Evolutionary conservation across 2,888 invertebrate genomes (phyloP).

Genomic region (Harmothoe impar): DNA sequence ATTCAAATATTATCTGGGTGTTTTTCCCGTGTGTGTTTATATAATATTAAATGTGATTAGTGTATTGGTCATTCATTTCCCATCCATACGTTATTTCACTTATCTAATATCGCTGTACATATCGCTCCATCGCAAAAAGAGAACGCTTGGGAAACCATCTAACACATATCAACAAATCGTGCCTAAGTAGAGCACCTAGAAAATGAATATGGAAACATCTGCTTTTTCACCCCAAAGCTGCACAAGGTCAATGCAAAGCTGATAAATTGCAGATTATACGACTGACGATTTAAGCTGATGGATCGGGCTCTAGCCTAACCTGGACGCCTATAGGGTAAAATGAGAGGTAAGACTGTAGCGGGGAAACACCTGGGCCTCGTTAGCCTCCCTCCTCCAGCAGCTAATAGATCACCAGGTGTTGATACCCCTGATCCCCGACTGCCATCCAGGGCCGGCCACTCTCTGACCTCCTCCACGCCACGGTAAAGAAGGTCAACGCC

Average conservation of each 20-base stretch:
- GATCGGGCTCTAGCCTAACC: not conserved
- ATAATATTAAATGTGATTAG: too few species aligned
- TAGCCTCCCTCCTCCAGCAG: conserved; percentile 4
- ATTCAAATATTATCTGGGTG: too few species aligned
- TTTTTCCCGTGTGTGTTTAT: too few species aligned
- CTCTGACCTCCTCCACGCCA: conserved; percentile 19
- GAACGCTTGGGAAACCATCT: too few species aligned
- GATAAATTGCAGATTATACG: not conserved
- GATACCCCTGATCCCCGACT: conserved; percentile 12
- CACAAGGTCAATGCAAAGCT: not conserved
- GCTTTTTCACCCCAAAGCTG: not conserved
- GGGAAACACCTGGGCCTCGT: conserved; percentile 33
- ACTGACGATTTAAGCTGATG: not conserved
- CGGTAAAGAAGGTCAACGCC: not conserved
- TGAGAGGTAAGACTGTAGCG: not conserved
- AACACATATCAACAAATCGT: too few species aligned
- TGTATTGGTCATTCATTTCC: too few species aligned
- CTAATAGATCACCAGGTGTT: conserved; percentile 57
- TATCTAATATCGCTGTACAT: too few species aligned
- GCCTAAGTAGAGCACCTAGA: too few species aligned
- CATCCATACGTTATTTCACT: too few species aligned
- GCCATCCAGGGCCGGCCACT: not conserved
- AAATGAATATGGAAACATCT: too few species aligned
- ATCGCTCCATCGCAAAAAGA: too few species aligned
- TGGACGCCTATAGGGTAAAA: not conserved